phyloP scores from a whole-genome alignment of 2,113 vertebrate species.

The Cyprinus carpio region DNA sequence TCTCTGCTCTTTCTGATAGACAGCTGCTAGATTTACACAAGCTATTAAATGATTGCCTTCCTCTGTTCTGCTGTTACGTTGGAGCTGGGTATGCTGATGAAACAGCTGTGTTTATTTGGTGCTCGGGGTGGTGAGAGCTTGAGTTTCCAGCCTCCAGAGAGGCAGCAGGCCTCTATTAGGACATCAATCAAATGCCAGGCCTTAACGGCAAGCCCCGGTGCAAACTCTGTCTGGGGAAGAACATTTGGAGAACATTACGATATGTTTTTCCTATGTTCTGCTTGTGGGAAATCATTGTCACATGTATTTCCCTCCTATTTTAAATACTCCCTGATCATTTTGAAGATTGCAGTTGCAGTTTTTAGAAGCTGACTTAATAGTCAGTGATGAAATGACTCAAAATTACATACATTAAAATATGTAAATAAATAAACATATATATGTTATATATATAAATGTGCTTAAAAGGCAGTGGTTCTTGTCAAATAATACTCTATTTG shows the following conservation, averaged over 20 bases:
- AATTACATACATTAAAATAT: too few relatives aligned
- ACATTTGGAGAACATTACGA: neutral
- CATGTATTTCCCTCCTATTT: neutral
- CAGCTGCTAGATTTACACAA: slow-evolving; percentile 64
- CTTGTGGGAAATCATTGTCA: neutral
- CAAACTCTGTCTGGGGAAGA: slow-evolving; percentile 19
- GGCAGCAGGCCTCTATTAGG: slow-evolving; percentile 37
- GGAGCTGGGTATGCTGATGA: slow-evolving; percentile 54
- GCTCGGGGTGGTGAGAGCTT: slow-evolving; percentile 23
- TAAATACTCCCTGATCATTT: neutral
- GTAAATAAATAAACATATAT: too few relatives aligned
- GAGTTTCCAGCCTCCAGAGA: slow-evolving; percentile 33
- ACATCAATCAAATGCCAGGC: slow-evolving; percentile 46
- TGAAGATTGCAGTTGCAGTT: slow-evolving; percentile 10
- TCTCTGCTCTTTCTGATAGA: slow-evolving; percentile 52
- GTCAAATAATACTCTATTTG: neutral
- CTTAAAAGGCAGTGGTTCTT: too few relatives aligned
- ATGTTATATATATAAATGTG: too few relatives aligned
- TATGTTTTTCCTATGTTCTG: neutral
- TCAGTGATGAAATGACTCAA: too few relatives aligned
- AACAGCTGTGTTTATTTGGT: slow-evolving; percentile 52
- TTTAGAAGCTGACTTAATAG: neutral
- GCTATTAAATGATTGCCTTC: slow-evolving; percentile 57
- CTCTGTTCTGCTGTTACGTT: slow-evolving; percentile 54
- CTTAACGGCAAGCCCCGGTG: neutral